phyloP scores from a whole-genome alignment of 2,888 invertebrate genomes.

The Notodonta dromedarius region DNA sequence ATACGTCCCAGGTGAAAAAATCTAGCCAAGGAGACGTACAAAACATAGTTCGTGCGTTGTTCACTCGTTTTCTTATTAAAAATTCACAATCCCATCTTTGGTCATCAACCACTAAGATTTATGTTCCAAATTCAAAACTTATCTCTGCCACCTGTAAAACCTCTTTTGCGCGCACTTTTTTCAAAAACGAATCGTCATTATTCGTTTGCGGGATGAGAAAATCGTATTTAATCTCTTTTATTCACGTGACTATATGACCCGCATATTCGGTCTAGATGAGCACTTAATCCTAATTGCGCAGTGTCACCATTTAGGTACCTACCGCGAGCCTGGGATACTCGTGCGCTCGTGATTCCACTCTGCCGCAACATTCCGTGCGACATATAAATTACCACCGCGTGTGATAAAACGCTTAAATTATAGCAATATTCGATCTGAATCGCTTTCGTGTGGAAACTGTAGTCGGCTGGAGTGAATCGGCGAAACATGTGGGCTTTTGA shows the following conservation, averaged over 20 bases:
- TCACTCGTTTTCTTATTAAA: no score
- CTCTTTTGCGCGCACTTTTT: no score
- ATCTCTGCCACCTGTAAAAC: no score
- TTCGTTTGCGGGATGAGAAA: no score
- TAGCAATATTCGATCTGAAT: constrained; percentile 51
- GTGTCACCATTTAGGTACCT: constrained; percentile 51
- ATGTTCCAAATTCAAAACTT: no score
- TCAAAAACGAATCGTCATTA: no score
- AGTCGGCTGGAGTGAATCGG: constrained; percentile 6
- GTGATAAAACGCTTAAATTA: constrained; percentile 63
- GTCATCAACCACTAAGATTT: no score
- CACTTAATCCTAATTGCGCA: constrained; percentile 65
- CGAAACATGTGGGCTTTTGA: neutral
- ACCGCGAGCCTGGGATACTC: constrained; percentile 45
- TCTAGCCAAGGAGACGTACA: no score
- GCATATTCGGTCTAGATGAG: constrained; percentile 39
- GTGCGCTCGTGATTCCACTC: constrained; percentile 67
- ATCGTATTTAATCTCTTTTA: constrained; percentile 21
- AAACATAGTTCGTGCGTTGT: no score
- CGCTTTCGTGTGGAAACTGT: constrained; percentile 24
- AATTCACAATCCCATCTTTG: no score
- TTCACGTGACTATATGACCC: constrained; percentile 26
- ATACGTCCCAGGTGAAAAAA: no score
- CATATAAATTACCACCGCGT: constrained; percentile 66
- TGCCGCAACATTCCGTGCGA: constrained; percentile 64